Conservation (phyloP, 2,888 invertebrate species). For the Luperina testacea region DNA sequence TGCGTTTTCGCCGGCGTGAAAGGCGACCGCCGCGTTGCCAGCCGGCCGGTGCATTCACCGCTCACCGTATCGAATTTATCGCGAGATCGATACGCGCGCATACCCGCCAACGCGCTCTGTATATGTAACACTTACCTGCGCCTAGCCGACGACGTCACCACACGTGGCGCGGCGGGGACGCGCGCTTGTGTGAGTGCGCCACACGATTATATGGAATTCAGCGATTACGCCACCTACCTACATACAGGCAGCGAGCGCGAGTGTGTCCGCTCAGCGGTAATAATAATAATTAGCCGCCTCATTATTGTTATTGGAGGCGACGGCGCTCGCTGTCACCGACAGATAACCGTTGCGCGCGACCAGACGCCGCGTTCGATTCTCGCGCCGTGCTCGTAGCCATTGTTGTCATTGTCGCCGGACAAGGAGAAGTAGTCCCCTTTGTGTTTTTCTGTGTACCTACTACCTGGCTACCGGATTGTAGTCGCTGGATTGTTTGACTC, state of each 20-base stretch:
- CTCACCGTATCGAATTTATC: slow-evolving; percentile 87
- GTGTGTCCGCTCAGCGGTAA: slow-evolving; percentile 78
- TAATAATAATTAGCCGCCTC: slow-evolving; percentile 85
- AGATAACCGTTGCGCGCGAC: slow-evolving; percentile 79
- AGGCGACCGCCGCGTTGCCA: slow-evolving; percentile 80
- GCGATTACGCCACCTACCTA: slow-evolving; percentile 85
- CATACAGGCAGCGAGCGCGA: slow-evolving; percentile 71
- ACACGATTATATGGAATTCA: slow-evolving; percentile 83
- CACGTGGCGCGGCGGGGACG: slow-evolving; percentile 80
- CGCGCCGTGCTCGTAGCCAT: slow-evolving; percentile 67
- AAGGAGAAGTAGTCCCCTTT: slow-evolving; percentile 73
- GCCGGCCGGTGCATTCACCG: slow-evolving; percentile 85
- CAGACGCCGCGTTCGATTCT: slow-evolving; percentile 74
- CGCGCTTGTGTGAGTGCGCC: slow-evolving; percentile 74
- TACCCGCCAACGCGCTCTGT: slow-evolving; percentile 75
- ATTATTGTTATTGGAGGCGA: slow-evolving; percentile 82
- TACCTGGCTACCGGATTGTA: slow-evolving; percentile 73
- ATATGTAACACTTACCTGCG: slow-evolving; percentile 77
- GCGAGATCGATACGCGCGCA: slow-evolving; percentile 84
- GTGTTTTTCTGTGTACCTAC: slow-evolving; percentile 70
- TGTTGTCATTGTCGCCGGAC: slow-evolving; percentile 74
- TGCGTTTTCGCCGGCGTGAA: slow-evolving; percentile 84
- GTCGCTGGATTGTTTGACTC: slow-evolving; percentile 76
- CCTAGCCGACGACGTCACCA: slow-evolving; percentile 80
- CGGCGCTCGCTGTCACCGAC: slow-evolving; percentile 78